Evolutionary conservation across 2,797 vertebrate genomes (phyloP).

Genomic region (Chromobotia macracanthus): DNA sequence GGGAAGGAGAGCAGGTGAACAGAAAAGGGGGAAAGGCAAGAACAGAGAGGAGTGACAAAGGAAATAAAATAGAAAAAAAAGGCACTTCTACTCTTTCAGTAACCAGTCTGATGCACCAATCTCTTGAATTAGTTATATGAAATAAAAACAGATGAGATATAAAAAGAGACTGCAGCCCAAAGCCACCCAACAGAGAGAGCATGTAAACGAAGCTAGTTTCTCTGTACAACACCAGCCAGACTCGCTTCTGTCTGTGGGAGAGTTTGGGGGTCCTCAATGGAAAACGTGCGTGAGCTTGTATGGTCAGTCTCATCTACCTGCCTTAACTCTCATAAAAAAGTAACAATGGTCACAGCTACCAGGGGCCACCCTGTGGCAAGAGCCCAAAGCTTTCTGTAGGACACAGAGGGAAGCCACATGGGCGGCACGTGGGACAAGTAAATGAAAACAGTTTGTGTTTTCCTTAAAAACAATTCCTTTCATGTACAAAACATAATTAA

Average conservation of each 20-base stretch:
- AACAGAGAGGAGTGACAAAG: conserved; percentile 5
- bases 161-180: conserved; percentile 42
- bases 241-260: conserved; percentile 64
- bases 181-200: conserved; percentile 68
- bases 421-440: background rate
- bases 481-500: conserved; percentile 50
- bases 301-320: conserved; percentile 51
- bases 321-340: conserved; percentile 38
- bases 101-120: conserved; percentile 57
- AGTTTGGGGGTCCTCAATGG: background rate
- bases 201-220: conserved; percentile 93
- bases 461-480: conserved; percentile 51
- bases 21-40: background rate
- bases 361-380: conserved; percentile 63
- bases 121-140: conserved; percentile 20
- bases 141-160: conserved; percentile 25
- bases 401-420: conserved; percentile 63
- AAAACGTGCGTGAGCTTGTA: conserved; percentile 40
- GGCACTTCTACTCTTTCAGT: conserved; percentile 75
- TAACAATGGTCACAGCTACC: conserved; percentile 69
- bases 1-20: background rate
- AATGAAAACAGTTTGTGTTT: conserved; percentile 56
- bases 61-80: conserved; percentile 65
- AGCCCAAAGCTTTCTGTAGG: conserved; percentile 77
- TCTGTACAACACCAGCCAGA: conserved; percentile 95